Evolutionary conservation across 64 coral and sea anemone genomes (phyloP).

Genomic region (Platygyra sinensis): DNA sequence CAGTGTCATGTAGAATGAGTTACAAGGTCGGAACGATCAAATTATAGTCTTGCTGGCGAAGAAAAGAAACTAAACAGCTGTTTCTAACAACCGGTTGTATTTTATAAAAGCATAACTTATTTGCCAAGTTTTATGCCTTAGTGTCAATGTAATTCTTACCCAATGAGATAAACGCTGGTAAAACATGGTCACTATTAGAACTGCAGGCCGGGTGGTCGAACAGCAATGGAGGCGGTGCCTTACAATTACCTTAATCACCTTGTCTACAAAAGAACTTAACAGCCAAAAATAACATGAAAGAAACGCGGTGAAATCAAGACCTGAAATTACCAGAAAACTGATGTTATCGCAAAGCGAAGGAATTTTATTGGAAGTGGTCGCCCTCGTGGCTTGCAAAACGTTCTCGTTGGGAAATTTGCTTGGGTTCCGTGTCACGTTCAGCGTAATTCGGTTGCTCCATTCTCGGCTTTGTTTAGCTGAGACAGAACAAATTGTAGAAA

Average conservation of each 20-base stretch:
- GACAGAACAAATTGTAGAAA: constrained; percentile 65
- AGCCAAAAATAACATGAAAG: constrained; percentile 61
- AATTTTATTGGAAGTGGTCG: background rate
- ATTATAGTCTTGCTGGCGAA: constrained; percentile 10
- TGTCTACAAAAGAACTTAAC: constrained; percentile 85
- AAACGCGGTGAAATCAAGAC: constrained; percentile 59
- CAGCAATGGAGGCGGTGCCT: constrained; percentile 65
- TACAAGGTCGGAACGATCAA: constrained; percentile 33
- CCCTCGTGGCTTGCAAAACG: background rate
- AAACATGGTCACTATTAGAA: constrained; percentile 10
- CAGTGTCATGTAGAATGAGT: constrained; percentile 32
- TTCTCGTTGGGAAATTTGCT: background rate
- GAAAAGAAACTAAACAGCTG: constrained; percentile 26
- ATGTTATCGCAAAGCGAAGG: background rate
- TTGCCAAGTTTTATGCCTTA: constrained; percentile 28
- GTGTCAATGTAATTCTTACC: background rate
- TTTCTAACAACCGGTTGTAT: constrained; percentile 1
- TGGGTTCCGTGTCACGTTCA: constrained; percentile 11
- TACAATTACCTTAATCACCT: constrained; percentile 86
- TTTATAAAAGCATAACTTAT: constrained; percentile 43
- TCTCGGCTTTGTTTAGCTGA: constrained; percentile 64
- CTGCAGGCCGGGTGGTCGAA: constrained; percentile 36
- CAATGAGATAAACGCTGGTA: constrained; percentile 3
- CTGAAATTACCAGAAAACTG: constrained; percentile 17
- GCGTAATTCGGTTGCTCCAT: constrained; percentile 22